Evolutionary conservation across 2,888 invertebrate species (phyloP), one percentile per base, ranked within the genome.

Genomic region (Lottia scabra): DNA sequence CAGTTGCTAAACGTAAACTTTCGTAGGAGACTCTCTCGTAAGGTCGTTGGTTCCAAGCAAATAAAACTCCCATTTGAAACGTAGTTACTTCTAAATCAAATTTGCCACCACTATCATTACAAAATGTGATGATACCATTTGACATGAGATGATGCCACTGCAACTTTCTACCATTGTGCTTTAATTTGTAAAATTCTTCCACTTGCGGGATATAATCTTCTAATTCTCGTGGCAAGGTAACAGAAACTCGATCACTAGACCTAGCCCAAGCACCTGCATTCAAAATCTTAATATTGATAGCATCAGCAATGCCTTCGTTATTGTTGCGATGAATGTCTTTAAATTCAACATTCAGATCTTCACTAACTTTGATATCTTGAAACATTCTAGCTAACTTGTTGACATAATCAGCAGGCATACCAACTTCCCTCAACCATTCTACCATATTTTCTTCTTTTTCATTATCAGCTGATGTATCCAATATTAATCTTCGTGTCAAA

Each of bases 91-190:
- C 99, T 83, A 99, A 92, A 91, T 99, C 99, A 91, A 96, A 99
- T 82, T 95, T 94, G 5, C 90, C 99, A 56, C 56, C 56, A 70
- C 95, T 93, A 81, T 94, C 93, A 89, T 97, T 98, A 0, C 94
- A 93, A 91, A 99, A 99, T 30, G 96, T 97, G 83, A 99, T 97
- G 75, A 98, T 98, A 82, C 99, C 99, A 91, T 99, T 99, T 80
- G 98, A 98, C 98, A 99, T 99, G 87, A 99, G 98, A 91, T 99
- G 99, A 90, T 99, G 92, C 99, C 99, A 99, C 90, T 98, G 97
- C 73, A 99, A 91, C 90, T 99, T 99, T 72, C 99, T 92, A 12
- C 99, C 99, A 84, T 95, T 97, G 91, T 99, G 99, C 90, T 98
- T 98, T 87, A 95, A 96, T 89, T 96, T 95, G 90, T 99, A 99